Conservation (phyloP, 2,113 vertebrate genomes). For the Pteronura brasiliensis region DNA sequence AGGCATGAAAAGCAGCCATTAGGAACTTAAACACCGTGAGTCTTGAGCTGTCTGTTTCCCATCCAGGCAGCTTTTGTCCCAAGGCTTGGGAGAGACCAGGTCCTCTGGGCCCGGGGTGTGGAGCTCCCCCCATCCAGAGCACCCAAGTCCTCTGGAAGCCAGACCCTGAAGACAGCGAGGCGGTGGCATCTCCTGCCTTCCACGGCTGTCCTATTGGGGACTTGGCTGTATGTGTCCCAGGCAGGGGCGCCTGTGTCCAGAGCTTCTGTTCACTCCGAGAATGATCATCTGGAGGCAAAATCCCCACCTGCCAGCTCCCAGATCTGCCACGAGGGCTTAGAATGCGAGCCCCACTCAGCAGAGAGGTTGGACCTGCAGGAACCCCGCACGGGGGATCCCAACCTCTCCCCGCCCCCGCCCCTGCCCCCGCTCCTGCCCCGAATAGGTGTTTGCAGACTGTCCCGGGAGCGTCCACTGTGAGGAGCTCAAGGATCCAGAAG, state of each 20-base stretch:
- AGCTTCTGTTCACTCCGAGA: rapidly evolving
- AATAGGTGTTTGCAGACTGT: background rate
- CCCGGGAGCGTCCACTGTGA: rapidly evolving
- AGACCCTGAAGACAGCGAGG: background rate
- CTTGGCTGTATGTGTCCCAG: rapidly evolving
- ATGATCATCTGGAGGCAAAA: no score
- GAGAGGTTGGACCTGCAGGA: background rate
- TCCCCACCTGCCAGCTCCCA: background rate
- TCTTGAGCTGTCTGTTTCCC: background rate
- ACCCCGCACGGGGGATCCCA: background rate
- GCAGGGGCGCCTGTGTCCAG: background rate
- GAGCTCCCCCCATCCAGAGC: background rate
- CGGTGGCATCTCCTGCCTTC: rapidly evolving
- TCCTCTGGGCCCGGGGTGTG: no score
- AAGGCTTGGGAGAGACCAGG: background rate
- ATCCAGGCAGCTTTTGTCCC: background rate
- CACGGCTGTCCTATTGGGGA: rapidly evolving
- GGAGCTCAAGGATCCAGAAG: background rate
- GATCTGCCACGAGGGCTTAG: no score
- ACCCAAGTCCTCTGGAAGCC: background rate
- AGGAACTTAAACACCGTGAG: background rate
- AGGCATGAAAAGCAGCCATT: rapidly evolving
- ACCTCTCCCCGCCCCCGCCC: background rate
- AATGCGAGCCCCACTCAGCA: rapidly evolving
- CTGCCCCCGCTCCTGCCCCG: background rate